Percentiles rank a stretch among this genome's conserved stretches.
These are phyloP conservation scores for Galleria mellonella DNA, from an alignment of 1,140 invertebrate species.

Conservation along the genomic window DNA sequence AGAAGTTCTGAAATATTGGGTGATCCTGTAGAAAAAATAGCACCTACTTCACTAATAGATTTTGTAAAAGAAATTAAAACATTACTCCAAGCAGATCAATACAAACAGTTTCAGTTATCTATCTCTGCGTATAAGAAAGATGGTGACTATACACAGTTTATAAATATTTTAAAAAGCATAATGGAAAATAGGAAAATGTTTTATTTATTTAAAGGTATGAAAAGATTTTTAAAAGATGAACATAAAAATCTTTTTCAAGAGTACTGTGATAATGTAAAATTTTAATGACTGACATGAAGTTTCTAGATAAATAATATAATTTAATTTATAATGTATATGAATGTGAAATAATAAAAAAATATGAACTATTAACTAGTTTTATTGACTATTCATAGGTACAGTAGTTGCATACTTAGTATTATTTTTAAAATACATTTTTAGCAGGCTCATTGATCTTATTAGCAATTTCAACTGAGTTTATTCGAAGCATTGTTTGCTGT, in stretches of 20 bases:
- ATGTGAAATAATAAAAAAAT: constrained; percentile 5
- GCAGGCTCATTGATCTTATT: constrained; percentile 54
- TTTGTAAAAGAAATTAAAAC: constrained; percentile 75
- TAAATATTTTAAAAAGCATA: constrained; percentile 68
- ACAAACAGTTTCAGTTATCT: constrained; percentile 75
- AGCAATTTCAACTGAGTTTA: constrained; percentile 78
- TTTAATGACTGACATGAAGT: constrained; percentile 20
- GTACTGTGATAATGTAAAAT: constrained; percentile 68
- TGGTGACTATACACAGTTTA: constrained; percentile 71
- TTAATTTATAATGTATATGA: not conserved
- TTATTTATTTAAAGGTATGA: constrained; percentile 78
- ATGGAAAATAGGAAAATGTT: constrained; percentile 72
- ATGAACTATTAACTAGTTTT: constrained; percentile 11
- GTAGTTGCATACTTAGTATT: not conserved
- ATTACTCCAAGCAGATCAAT: constrained; percentile 71
- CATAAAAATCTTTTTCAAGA: constrained; percentile 74
- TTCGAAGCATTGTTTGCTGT: constrained; percentile 83
- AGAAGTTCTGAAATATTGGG: constrained; percentile 14
- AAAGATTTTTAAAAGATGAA: constrained; percentile 74
- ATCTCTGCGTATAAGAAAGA: constrained; percentile 76
- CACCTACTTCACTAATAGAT: constrained; percentile 59
- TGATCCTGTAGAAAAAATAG: constrained; percentile 42
- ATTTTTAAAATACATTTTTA: constrained; percentile 44
- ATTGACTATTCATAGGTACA: constrained; percentile 19
- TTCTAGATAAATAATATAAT: not conserved